These are phyloP conservation scores for Trichonephila inaurata DNA, from an alignment of 1,140 invertebrate genomes.

Conservation along the genomic window DNA sequence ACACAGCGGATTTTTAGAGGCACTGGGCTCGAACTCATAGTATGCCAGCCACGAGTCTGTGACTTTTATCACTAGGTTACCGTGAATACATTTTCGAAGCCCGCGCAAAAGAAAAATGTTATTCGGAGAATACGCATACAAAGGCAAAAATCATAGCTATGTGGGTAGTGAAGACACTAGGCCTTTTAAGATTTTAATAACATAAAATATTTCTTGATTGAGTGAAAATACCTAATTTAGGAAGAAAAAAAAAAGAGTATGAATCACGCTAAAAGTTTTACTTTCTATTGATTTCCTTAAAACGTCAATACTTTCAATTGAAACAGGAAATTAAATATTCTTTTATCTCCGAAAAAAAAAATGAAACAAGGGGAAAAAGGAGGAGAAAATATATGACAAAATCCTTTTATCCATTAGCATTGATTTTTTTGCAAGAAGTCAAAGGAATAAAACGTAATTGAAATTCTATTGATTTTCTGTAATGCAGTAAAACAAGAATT, in stretches of 20 bases:
- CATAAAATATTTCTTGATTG: neutral
- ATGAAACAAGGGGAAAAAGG: neutral
- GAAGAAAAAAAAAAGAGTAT: neutral
- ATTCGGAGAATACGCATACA: too few species aligned
- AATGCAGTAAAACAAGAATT: slow-evolving; percentile 28
- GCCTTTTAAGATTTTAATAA: neutral
- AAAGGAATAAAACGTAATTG: slow-evolving; percentile 30
- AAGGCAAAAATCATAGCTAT: too few species aligned
- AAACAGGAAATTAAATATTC: slow-evolving; percentile 22
- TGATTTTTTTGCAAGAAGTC: slow-evolving; percentile 27
- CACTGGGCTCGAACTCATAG: too few species aligned
- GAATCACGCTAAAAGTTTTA: neutral
- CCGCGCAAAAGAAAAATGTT: too few species aligned
- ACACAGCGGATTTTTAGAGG: too few species aligned
- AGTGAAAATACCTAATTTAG: neutral
- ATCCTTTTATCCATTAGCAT: slow-evolving; percentile 30
- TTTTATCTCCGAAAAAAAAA: neutral
- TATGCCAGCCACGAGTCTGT: too few species aligned
- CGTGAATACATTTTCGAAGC: too few species aligned
- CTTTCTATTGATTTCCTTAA: neutral
- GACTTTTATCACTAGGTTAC: too few species aligned
- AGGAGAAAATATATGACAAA: neutral
- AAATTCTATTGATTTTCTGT: slow-evolving; percentile 35
- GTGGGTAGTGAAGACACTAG: too few species aligned
- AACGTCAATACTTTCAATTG: slow-evolving; percentile 21